phyloP scores from a whole-genome alignment of 2,113 vertebrate species.

The Phoxinus phoxinus region DNA sequence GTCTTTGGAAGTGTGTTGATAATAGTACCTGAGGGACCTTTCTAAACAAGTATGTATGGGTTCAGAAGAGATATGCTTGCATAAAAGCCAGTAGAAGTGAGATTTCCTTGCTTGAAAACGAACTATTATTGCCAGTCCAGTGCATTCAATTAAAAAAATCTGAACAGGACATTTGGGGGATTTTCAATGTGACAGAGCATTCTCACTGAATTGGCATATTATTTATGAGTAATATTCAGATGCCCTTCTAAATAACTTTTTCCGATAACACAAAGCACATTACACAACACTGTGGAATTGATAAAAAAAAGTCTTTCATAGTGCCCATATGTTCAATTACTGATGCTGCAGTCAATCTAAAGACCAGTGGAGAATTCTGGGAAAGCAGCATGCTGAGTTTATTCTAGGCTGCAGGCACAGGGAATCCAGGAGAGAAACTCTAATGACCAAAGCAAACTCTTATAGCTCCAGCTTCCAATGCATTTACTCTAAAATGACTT shows the following conservation, averaged over 20 bases:
- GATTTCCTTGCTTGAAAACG: not conserved
- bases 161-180: not conserved
- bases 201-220: not conserved
- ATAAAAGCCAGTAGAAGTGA: not conserved
- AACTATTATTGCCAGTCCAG: not conserved
- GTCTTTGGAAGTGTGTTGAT: not conserved
- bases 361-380: constrained; percentile 50
- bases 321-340: not conserved
- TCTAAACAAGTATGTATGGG: not conserved
- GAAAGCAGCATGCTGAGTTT: constrained; percentile 51
- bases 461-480: constrained; percentile 57
- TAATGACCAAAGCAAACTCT: constrained; percentile 61
- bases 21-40: not conserved
- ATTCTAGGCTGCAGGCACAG: constrained; percentile 53
- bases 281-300: not conserved
- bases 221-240: not conserved
- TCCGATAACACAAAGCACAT: not conserved
- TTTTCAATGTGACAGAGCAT: not conserved
- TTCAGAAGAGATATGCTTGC: not conserved
- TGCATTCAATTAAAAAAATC: not conserved
- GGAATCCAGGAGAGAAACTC: constrained; percentile 66
- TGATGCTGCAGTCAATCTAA: constrained; percentile 33
- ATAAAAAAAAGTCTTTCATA: constrained; percentile 15
- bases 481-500: constrained; percentile 69
- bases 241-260: not conserved